Percentiles rank a stretch among this genome's conserved stretches.
Conservation (phyloP, 1,140 invertebrate genomes). For the Globodera rostochiensis region DNA sequence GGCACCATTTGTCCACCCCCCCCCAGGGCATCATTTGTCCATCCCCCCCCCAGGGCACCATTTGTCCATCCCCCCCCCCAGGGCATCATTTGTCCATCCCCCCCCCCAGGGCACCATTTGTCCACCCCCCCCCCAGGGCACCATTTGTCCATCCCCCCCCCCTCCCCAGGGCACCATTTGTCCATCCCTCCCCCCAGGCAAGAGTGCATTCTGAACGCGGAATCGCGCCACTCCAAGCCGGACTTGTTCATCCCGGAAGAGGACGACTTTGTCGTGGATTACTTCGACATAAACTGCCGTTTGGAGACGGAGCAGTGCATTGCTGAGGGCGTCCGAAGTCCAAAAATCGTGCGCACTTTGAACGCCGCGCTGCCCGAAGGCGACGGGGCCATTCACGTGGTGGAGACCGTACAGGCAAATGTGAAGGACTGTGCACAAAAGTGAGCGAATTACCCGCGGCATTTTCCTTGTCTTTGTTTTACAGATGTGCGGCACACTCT, state of each 20-base stretch:
- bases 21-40: no score
- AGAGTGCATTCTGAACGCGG: conserved; percentile 64
- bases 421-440: conserved; percentile 25
- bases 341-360: conserved; percentile 54
- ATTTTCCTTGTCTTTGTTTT: not conserved
- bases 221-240: conserved; percentile 60
- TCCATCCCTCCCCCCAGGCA: conserved; percentile 36
- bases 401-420: conserved; percentile 43
- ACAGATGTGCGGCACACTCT: conserved; percentile 48
- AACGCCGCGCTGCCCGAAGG: conserved; percentile 63
- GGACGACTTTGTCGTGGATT: conserved; percentile 64
- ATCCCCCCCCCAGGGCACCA: not conserved
- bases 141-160: not conserved
- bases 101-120: no score
- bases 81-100: not conserved
- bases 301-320: conserved; percentile 58
- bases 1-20: no score
- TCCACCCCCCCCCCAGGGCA: no score
- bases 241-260: conserved; percentile 65
- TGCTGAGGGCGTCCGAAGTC: conserved; percentile 33
- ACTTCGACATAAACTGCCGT: conserved; percentile 65
- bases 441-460: not conserved
- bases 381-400: conserved; percentile 59
- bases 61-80: no score
- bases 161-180: not conserved